phyloP scores from a whole-genome alignment of 2,888 invertebrate species.

The Euzophera pinguis region DNA sequence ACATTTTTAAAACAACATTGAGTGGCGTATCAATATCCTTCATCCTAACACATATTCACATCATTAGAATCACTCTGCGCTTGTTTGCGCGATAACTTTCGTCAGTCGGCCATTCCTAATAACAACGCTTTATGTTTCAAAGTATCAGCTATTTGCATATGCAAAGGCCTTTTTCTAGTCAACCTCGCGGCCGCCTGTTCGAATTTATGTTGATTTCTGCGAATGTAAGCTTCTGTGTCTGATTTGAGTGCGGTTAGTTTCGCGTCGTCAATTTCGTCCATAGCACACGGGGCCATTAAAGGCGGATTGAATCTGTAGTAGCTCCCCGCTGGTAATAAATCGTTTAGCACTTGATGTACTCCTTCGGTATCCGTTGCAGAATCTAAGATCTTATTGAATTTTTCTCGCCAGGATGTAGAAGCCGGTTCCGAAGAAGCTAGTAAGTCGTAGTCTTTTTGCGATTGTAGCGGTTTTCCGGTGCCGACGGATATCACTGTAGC shows the following conservation, averaged over 20 bases:
- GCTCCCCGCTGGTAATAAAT: conserved; percentile 84
- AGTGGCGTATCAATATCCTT: no score
- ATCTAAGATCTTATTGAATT: conserved; percentile 89
- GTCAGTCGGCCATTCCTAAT: conserved; percentile 36
- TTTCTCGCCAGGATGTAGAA: conserved; percentile 84
- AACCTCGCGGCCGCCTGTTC: conserved; percentile 77
- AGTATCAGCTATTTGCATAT: conserved; percentile 43
- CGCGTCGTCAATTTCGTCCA: conserved; percentile 89
- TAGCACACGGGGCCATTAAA: conserved; percentile 86
- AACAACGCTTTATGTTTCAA: conserved; percentile 36
- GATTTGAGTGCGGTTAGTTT: conserved; percentile 82
- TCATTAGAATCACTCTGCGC: neutral
- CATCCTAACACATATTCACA: neutral
- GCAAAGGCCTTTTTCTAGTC: conserved; percentile 35
- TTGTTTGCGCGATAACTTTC: conserved; percentile 24
- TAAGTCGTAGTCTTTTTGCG: conserved; percentile 16
- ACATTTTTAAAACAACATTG: no score
- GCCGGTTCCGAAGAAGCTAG: conserved; percentile 27
- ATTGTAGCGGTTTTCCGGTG: conserved; percentile 81
- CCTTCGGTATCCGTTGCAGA: conserved; percentile 94
- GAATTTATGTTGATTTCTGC: conserved; percentile 90
- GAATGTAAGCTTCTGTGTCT: conserved; percentile 89
- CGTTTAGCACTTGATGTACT: conserved; percentile 87
- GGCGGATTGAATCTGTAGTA: conserved; percentile 95
- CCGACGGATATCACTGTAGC: conserved; percentile 90